Evolutionary conservation across 2,113 vertebrate genomes (phyloP), one percentile per base, ranked within the genome.

Genomic region (Maccullochella peelii): DNA sequence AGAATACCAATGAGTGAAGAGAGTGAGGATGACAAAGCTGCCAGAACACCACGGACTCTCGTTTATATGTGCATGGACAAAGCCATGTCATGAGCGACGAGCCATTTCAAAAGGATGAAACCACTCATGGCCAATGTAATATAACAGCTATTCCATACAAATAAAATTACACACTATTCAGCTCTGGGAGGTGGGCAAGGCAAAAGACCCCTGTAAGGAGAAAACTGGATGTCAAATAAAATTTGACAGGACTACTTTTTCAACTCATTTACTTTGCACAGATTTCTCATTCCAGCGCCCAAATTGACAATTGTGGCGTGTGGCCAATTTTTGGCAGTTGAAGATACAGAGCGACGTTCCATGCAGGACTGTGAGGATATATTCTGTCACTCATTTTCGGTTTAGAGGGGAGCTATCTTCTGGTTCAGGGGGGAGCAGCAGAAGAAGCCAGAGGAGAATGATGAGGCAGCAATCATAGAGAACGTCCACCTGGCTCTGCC

Each of bases 1-100:
- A 42, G 80, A 90, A 94, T 90, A 88, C 77, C 79, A 92, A 91
- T 90, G 86, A 93, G 84, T 18, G 47, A 78, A 33, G 21, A 63
- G 66, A 73, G 68, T 16, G n/a, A 72, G 67, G 73, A 85, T 9
- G 70, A 87, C 74, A 87, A 80, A 83, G 77, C 78, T 65, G 62
- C 55, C 30, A 65, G 38, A 74, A 79, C 73, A 77, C 66, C 78
- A 47, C 57, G 57, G 47, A 82, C 50, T 67, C 23, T 82, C 52
- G 50, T 88, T 88, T 78, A 57, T 81, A 70, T 70, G 61, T 80
- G 52, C 5, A 4, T 61, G 76, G 79, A 62, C 81, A 57, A 88
- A 61, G 62, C 54, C 47, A 42, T 4, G 18, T 73, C 61, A 59
- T 58, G 40, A 84, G 49, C 10, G 1, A 69, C 38, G 66, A 86